Evolutionary conservation across 1,140 invertebrate species (phyloP).

Genomic region (Orius insidiosus): DNA sequence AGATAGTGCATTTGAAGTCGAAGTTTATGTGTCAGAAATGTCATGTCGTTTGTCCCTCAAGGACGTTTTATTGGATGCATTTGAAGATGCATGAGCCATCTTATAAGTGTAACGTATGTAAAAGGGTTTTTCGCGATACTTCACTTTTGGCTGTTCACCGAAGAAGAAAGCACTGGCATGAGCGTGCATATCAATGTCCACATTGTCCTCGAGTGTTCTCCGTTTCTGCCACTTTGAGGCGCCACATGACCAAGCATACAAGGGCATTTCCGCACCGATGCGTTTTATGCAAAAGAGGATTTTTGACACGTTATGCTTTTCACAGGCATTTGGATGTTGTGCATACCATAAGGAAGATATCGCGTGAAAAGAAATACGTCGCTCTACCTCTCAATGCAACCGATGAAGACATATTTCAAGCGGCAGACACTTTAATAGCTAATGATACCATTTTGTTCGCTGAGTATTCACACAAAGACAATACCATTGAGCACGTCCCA

Average conservation of each 20-base stretch:
- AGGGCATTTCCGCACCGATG: conserved; percentile 10
- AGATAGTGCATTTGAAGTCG: conserved; percentile 9
- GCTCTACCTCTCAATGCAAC: conserved; percentile 15
- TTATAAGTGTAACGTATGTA: conserved; percentile 13
- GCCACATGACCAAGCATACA: conserved; percentile 13
- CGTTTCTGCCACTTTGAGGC: conserved; percentile 6
- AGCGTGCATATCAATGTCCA: conserved; percentile 14
- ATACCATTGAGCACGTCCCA: conserved; percentile 3
- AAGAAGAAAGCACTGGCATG: conserved; percentile 13
- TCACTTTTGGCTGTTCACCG: conserved; percentile 14
- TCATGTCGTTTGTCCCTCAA: background rate
- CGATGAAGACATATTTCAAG: conserved; percentile 16
- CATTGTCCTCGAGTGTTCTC: conserved; percentile 14
- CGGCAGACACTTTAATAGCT: conserved; percentile 14
- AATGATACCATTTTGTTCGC: conserved; percentile 14
- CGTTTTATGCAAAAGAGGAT: conserved; percentile 11
- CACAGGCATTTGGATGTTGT: conserved; percentile 10
- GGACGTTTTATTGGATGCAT: conserved; percentile 14
- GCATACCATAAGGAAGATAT: background rate
- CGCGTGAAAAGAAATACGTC: background rate
- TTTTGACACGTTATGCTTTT: conserved; percentile 9
- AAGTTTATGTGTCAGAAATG: conserved; percentile 11
- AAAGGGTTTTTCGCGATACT: conserved; percentile 12
- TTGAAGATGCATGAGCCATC: conserved; percentile 11
- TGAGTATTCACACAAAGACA: conserved; percentile 12